Base-by-base conservation (phyloP, 2,797 vertebrate species). In the Microctenopoma steveboyesi region DNA sequence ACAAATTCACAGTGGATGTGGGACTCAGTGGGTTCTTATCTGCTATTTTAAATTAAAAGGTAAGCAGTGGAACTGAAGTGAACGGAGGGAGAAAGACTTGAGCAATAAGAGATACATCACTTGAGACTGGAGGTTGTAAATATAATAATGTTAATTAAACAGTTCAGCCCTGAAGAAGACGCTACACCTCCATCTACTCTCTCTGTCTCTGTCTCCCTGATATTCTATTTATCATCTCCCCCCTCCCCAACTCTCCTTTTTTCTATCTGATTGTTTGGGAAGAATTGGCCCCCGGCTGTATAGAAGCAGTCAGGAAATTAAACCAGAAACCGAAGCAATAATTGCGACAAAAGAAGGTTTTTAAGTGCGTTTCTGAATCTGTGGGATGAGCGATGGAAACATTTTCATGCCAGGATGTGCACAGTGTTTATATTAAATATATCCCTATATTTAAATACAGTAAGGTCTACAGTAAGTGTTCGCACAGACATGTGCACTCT, bases 131-230 rank as follows among this genome's bases (percentile, higher is more conserved):
- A 68, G 16, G 39, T 73, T 51, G 66, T 53, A 64, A 71, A 78
- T 63, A 54, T 43, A 50, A 65, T 56, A 35, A 72, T 64, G 51
- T 85, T 87, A 88, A 90, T 91, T 87, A 89, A 89, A 88, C 72
- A 82, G 77, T 75, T 86, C 50, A 70, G 71, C 71, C 82, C 72
- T n/a, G 58, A 64, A 45, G 68, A 77, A 70, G 58, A 57, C 49
- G 15, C 25, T 1, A 9, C 42, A 25, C 75, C 60, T 75, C 69
- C 58, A 59, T 55, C 39, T 57, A 8, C 68, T 51, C n/a, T 2
- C 25, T 37, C 45, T 18, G 5, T n/a, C 28, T 54, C n/a, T 22
- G 22, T 64, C 58, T 58, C 54, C 39, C 0, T 42, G 39, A 22
- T 51, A 33, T 43, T 72, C 55, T 37, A 46, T 69, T 68, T 25